phyloP scores from a whole-genome alignment of 2,797 vertebrate genomes.

The Rallus crepitans region DNA sequence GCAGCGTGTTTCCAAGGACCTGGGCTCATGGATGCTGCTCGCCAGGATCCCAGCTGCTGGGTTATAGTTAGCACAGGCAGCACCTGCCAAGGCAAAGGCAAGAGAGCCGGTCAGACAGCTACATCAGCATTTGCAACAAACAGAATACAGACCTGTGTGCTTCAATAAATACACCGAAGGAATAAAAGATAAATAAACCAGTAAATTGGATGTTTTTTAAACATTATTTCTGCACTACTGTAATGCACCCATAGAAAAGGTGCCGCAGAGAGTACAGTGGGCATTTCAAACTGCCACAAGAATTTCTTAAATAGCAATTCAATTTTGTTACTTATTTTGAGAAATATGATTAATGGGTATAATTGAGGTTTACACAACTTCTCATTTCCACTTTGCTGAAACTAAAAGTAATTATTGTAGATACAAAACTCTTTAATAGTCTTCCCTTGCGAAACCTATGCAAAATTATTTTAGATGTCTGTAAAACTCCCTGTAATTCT shows the following conservation, averaged over 20 bases:
- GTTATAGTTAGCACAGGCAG: not conserved
- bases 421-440: not conserved
- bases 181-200: not conserved
- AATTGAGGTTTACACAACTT: not conserved
- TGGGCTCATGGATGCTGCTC: not conserved
- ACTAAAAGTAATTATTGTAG: not conserved
- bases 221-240: not conserved
- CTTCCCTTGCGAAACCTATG: not conserved
- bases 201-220: not conserved
- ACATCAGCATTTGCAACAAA: not conserved
- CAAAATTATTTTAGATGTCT: not conserved
- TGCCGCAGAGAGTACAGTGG: not conserved
- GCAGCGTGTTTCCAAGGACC: not conserved
- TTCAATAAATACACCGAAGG: not conserved
- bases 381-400: not conserved
- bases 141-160: not conserved
- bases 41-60: rapidly evolving
- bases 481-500: not conserved
- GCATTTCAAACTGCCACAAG: not conserved
- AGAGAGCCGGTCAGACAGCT: not conserved
- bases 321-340: not conserved
- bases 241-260: not conserved
- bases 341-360: not conserved
- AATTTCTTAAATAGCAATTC: not conserved
- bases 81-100: not conserved